Evolutionary conservation across 2,113 vertebrate species (phyloP).

Genomic region (Aphelocoma coerulescens): DNA sequence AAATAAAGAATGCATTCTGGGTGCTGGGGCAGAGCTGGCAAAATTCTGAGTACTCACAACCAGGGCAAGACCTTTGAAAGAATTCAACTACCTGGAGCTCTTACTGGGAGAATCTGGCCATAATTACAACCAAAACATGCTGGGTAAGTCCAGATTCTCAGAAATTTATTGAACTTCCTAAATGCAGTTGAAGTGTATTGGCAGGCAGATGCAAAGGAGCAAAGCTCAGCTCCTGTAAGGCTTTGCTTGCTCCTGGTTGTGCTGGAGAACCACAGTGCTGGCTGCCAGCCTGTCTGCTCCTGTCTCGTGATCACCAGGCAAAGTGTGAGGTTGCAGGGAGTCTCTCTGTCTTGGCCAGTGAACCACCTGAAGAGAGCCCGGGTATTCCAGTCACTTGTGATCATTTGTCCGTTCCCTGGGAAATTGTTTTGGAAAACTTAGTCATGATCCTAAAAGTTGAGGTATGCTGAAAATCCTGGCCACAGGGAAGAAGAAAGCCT

Average conservation of each 20-base stretch:
- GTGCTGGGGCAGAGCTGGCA: not conserved
- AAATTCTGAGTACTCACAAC: not conserved
- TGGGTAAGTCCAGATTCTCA: not conserved
- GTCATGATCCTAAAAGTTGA: not conserved
- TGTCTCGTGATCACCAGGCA: not conserved
- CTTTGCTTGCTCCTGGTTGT: not conserved
- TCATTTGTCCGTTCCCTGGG: not conserved
- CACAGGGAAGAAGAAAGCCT: not conserved
- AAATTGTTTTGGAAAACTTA: not conserved
- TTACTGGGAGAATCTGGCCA: not conserved
- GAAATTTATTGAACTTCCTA: not conserved
- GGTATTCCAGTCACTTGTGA: not conserved
- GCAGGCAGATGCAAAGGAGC: not conserved
- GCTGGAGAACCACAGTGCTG: not conserved
- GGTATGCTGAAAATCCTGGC: slow-evolving; percentile 23
- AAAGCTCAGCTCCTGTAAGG: not conserved
- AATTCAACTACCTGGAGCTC: not conserved
- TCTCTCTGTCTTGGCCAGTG: not conserved
- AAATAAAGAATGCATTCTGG: not conserved
- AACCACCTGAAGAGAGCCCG: not conserved
- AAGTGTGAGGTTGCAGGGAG: not conserved
- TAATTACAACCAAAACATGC: not conserved
- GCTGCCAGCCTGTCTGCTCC: not conserved
- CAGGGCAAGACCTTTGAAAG: not conserved
- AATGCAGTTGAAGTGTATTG: not conserved